Evolutionary conservation across 2,888 invertebrate species (phyloP).

Genomic region (Cataglyphis livida): DNA sequence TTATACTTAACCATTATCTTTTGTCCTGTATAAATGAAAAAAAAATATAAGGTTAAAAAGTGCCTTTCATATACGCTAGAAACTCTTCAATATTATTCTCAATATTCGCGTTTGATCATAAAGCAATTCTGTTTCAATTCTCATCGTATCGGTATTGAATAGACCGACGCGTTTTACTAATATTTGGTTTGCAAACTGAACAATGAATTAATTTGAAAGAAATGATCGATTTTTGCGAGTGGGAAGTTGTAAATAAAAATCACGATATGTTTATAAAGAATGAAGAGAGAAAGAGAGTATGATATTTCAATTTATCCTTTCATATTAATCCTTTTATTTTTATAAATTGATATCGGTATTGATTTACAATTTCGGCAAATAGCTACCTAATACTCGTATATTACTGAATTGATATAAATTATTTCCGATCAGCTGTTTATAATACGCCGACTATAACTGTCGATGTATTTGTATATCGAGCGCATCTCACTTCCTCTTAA

Average conservation of each 20-base stretch:
- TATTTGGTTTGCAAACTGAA: conserved; percentile 24
- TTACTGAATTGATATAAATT: neutral
- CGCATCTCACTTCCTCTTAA: neutral
- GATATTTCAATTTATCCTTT: conserved; percentile 19
- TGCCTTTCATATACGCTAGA: conserved; percentile 6
- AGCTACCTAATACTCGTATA: neutral
- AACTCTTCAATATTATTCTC: neutral
- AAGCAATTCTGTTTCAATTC: conserved; percentile 21
- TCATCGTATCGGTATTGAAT: neutral
- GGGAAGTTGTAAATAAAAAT: conserved; percentile 9
- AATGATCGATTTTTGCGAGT: neutral
- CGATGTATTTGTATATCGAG: neutral
- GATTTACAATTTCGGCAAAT: neutral
- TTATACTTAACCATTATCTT: neutral
- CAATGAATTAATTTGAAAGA: conserved; percentile 21
- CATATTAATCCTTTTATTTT: neutral
- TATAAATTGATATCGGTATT: neutral
- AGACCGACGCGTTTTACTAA: conserved; percentile 8
- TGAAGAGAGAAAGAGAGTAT: neutral
- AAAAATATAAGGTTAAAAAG: conserved; percentile 38
- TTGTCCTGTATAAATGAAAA: conserved; percentile 6
- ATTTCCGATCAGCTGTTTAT: neutral
- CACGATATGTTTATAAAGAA: neutral
- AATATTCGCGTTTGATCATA: neutral
- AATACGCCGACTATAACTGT: neutral